Evolutionary conservation across 2,113 vertebrate genomes (phyloP).

Genomic region (Lepus timidus): DNA sequence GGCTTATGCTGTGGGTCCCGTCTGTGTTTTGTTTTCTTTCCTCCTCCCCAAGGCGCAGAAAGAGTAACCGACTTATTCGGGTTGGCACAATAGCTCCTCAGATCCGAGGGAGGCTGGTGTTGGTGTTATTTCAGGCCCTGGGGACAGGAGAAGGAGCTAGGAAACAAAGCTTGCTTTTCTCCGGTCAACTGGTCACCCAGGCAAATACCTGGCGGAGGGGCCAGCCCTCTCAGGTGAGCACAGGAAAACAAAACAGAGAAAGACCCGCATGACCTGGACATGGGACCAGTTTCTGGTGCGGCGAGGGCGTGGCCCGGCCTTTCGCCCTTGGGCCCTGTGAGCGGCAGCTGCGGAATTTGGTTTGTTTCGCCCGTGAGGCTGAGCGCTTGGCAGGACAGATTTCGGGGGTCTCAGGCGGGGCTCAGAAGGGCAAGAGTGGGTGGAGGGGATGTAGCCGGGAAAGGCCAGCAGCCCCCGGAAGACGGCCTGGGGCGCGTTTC

Average conservation of each 20-base stretch:
- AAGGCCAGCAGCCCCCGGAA: neutral
- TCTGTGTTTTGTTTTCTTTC: conserved; percentile 29
- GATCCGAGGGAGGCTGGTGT: conserved; percentile 60
- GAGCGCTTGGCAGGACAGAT: neutral
- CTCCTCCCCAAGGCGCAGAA: conserved; percentile 57
- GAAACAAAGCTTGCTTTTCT: conserved; percentile 74
- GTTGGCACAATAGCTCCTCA: conserved; percentile 68
- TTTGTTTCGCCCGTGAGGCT: neutral
- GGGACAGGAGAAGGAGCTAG: conserved; percentile 31
- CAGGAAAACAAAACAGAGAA: neutral
- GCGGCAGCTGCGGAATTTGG: neutral
- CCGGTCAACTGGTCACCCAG: conserved; percentile 41
- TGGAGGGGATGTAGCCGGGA: neutral
- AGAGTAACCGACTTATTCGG: conserved; percentile 64
- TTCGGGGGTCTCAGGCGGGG: neutral
- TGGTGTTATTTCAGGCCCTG: conserved; percentile 63
- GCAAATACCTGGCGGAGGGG: conserved; percentile 35
- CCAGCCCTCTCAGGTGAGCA: conserved; percentile 50
- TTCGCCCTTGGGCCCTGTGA: neutral
- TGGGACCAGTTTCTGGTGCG: conserved; percentile 13
- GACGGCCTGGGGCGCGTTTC: accelerated
- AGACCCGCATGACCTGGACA: neutral
- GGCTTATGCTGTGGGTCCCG: conserved; percentile 15
- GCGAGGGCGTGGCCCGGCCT: neutral
- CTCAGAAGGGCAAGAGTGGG: neutral